Percentiles rank a stretch among this genome's conserved stretches.
Evolutionary conservation across 2,113 vertebrate species (phyloP).

Genomic region (Anseranas semipalmata): DNA sequence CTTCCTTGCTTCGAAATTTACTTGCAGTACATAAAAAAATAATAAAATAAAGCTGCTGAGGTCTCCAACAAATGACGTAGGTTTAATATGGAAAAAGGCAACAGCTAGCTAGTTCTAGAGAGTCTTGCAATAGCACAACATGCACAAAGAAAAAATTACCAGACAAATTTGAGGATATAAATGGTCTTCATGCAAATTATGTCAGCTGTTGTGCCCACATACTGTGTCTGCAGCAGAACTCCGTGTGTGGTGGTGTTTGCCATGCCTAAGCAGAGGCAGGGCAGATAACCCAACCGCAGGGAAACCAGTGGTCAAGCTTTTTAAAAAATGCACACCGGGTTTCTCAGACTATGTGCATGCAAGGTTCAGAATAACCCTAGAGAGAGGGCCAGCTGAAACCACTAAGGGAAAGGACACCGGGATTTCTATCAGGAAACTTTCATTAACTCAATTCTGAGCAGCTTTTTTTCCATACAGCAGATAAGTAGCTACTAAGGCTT

Average conservation of each 20-base stretch:
- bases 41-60: not conserved
- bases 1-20: not conserved
- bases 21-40: not conserved
- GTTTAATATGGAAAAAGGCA: not conserved
- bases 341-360: not conserved
- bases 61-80: not conserved
- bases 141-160: not conserved
- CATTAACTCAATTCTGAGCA: not conserved
- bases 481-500: not conserved
- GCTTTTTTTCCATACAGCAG: not conserved
- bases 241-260: not conserved
- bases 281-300: not conserved
- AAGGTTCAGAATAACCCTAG: not conserved
- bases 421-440: not conserved
- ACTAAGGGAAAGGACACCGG: not conserved
- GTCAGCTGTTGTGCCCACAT: not conserved
- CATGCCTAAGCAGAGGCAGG: not conserved
- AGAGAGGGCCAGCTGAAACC: not conserved
- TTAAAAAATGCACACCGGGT: not conserved
- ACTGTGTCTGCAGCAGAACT: not conserved
- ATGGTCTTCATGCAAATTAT: conserved; percentile 49
- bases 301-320: not conserved
- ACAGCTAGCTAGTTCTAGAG: not conserved
- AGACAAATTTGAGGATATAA: conserved; percentile 20
- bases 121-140: not conserved